Percentiles rank a stretch among this genome's conserved stretches.
These are phyloP conservation scores for Popillia japonica DNA, from an alignment of 1,140 invertebrate species.

Conservation along the genomic window DNA sequence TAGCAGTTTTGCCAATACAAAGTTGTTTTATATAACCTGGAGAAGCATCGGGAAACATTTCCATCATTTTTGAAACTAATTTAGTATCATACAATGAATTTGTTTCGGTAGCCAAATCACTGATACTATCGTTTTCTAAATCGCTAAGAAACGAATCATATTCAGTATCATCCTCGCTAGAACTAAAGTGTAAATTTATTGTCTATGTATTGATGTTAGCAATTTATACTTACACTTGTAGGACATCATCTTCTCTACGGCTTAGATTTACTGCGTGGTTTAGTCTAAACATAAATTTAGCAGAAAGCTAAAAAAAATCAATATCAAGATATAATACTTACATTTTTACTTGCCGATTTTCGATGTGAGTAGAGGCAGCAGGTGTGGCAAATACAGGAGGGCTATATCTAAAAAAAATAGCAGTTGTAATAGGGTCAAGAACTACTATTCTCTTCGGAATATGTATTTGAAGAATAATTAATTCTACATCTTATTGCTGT, in stretches of 20 bases:
- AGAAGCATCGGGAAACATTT: slow-evolving; percentile 20
- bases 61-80: slow-evolving; percentile 23
- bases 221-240: slow-evolving; percentile 20
- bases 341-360: neutral
- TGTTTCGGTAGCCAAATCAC: neutral
- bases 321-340: neutral
- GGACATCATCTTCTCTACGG: neutral
- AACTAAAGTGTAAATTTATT: neutral
- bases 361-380: neutral
- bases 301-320: too few species aligned
- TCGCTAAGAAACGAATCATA: neutral
- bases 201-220: neutral
- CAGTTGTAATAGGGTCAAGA: too few species aligned
- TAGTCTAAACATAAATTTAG: too few species aligned
- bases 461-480: too few species aligned
- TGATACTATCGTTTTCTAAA: neutral
- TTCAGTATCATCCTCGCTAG: neutral
- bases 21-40: neutral
- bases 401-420: too few species aligned
- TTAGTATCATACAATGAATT: neutral
- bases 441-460: too few species aligned
- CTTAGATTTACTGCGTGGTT: neutral
- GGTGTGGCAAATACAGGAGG: neutral
- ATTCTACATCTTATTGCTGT: too few species aligned
- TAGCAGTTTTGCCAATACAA: neutral